phyloP scores from a whole-genome alignment of 2,797 vertebrate genomes.

The Paramormyrops hopkinsi region DNA sequence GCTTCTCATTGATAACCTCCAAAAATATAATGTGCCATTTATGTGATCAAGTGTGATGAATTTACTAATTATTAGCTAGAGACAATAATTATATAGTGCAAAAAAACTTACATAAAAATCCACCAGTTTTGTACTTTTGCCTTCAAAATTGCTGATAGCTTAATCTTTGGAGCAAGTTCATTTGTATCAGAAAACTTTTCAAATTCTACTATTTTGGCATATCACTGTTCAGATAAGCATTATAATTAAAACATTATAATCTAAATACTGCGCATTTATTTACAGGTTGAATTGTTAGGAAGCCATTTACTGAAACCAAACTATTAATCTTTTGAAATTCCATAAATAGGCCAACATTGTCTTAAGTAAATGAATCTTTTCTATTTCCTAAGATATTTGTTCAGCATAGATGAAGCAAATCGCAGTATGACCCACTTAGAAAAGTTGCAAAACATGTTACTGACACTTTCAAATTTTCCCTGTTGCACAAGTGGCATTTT shows the following conservation, averaged over 20 bases:
- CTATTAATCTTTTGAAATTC: not conserved
- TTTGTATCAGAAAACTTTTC: not conserved
- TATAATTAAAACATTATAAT: not conserved
- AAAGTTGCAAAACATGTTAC: not conserved
- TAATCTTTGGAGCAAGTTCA: not conserved
- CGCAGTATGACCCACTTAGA: not conserved
- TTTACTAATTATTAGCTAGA: not conserved
- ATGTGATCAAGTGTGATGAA: not conserved
- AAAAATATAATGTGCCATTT: not conserved
- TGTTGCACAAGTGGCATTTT: not conserved
- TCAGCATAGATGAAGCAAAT: not conserved
- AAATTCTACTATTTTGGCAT: not conserved
- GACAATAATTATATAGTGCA: not conserved
- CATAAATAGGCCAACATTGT: not conserved
- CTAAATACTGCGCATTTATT: not conserved
- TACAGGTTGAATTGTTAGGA: not conserved
- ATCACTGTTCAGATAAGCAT: not conserved
- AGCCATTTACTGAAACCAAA: not conserved
- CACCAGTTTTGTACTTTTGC: not conserved
- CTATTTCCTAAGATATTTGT: not conserved
- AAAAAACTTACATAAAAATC: not conserved
- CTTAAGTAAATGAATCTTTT: not conserved
- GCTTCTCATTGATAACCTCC: slow-evolving; percentile 84
- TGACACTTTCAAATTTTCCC: not conserved
- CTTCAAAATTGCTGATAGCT: not conserved